Evolutionary conservation across 1,140 invertebrate species (phyloP), one percentile per base, ranked within the genome.

Genomic region (Dermatophagoides farinae): DNA sequence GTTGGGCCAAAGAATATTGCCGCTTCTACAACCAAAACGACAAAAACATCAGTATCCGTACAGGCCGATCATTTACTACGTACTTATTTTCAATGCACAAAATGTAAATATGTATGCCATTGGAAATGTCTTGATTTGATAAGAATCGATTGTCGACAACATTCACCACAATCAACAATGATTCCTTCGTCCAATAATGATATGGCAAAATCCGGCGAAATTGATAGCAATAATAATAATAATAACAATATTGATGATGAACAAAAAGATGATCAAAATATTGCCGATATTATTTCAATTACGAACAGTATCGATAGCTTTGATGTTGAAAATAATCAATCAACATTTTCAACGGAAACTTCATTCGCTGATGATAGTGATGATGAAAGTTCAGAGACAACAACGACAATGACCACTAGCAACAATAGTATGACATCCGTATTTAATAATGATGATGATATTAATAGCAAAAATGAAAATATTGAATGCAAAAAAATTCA

Each of bases 31-130:
- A 23, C 14, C 2, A 12, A 4, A 22, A 12, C n/a, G 4, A 22
- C 47, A 20, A 22, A 20, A 11, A 50, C 47, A 37, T 14, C 23
- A 14, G 41, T 47, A 1, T 16, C 22, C 12, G 9, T 37, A 38
- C 62, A 50, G 37, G 43, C 59, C 20, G 49, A 43, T 63, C 60
- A 39, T 66, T 31, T 31, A 31, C 63, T 57, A 61, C 22, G 60
- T 68, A 60, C 43, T 18, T 60, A 60, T 52, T 40, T 64, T 20
- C 62, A 57, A 31, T 64, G 62, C 68, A 39, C 69, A 75, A 74
- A 76, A 64, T 77, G 76, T 66, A 72, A 73, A 58, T 77, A 75
- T 66, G 76, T 74, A 8, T 76, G 75, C 66, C 76, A 77, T 64
- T 69, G 73, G 53, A 69, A 71, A 53, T 77, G 76, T 64, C 68